These are phyloP conservation scores for Sinohyriopsis cumingii DNA, from an alignment of 2,888 invertebrate species.

Conservation along the genomic window DNA sequence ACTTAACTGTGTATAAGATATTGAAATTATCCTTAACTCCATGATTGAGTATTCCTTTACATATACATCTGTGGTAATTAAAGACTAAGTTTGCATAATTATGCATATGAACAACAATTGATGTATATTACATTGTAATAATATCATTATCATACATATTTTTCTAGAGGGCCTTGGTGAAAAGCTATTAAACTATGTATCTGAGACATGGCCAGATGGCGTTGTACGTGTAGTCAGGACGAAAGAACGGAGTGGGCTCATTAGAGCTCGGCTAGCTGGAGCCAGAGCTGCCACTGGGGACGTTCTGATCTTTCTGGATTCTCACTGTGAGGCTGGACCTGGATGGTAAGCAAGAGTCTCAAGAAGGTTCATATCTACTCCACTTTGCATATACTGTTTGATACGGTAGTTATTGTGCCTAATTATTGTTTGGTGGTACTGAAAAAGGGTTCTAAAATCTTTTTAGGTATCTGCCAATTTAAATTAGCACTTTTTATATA, in stretches of 20 bases:
- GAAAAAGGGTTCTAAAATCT: too few species aligned
- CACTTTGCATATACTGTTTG: too few species aligned
- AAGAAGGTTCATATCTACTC: neutral
- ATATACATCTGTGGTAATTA: too few species aligned
- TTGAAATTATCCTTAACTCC: too few species aligned
- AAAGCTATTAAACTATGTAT: conserved; percentile 77
- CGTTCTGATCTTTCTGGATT: conserved; percentile 71
- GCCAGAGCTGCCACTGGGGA: conserved; percentile 81
- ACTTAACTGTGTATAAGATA: too few species aligned
- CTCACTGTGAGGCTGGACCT: conserved; percentile 70
- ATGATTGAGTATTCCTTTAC: too few species aligned
- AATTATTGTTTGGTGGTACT: too few species aligned
- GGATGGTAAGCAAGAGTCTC: conserved; percentile 55
- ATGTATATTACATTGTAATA: neutral
- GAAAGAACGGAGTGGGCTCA: conserved; percentile 86
- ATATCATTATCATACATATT: conserved; percentile 2
- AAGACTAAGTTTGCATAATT: too few species aligned
- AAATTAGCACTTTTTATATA: too few species aligned
- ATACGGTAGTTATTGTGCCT: neutral
- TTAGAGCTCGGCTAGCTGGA: conserved; percentile 90
- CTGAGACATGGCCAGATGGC: conserved; percentile 72
- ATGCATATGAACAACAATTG: too few species aligned
- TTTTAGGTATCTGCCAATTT: too few species aligned
- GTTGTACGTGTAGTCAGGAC: conserved; percentile 83
- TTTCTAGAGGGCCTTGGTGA: conserved; percentile 62